phyloP scores from a whole-genome alignment of 2,888 invertebrate species.

The Hetaerina titia region DNA sequence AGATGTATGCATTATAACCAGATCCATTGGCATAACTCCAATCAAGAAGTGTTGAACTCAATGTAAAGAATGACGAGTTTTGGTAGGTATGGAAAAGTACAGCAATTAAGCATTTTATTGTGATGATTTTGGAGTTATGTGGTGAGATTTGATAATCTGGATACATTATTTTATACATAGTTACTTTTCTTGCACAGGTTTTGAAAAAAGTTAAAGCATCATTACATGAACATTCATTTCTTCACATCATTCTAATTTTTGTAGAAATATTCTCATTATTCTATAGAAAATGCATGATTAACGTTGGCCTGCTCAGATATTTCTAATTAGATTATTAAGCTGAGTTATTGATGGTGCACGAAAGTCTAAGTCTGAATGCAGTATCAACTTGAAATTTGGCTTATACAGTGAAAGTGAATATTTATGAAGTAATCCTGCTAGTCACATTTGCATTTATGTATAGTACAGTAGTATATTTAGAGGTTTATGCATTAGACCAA shows the following conservation, averaged over 20 bases:
- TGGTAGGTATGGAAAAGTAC: neutral
- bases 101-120: neutral
- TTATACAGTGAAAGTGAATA: neutral
- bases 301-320: slow-evolving; percentile 43
- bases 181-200: neutral
- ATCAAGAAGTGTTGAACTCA: neutral
- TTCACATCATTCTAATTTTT: neutral
- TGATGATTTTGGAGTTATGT: neutral
- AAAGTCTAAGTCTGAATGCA: neutral
- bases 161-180: neutral
- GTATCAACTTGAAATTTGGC: neutral
- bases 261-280: slow-evolving; percentile 3
- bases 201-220: neutral
- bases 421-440: slow-evolving; percentile 13
- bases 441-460: slow-evolving; percentile 16
- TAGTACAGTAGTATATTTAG: neutral
- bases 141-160: neutral
- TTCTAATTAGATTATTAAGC: neutral
- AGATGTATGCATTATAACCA: neutral
- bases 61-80: neutral
- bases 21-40: neutral
- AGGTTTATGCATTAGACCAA: neutral
- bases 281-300: slow-evolving; percentile 50
- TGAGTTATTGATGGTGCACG: slow-evolving; percentile 48
- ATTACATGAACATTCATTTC: neutral